phyloP scores from a whole-genome alignment of 2,888 invertebrate species.

The Cerceris ruficornis region DNA sequence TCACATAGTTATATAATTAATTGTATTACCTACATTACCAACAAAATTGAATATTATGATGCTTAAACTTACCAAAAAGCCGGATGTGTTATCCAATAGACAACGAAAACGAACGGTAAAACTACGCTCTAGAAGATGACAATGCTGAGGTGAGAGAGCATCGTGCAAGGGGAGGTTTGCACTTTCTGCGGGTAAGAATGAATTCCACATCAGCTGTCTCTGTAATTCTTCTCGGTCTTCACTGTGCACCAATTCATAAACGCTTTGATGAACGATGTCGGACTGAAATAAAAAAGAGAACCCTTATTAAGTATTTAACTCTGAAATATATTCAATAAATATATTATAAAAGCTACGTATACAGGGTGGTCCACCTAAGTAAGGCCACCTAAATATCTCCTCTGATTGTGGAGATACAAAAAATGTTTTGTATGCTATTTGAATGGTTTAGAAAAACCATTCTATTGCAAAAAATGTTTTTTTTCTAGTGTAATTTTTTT shows the following conservation, averaged over 20 bases:
- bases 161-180: slow-evolving; percentile 92
- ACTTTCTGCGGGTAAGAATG: slow-evolving; percentile 92
- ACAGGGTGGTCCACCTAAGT: too few relatives aligned
- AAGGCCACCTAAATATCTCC: too few relatives aligned
- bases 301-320: neutral
- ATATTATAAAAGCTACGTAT: too few relatives aligned
- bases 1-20: too few relatives aligned
- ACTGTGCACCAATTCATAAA: slow-evolving; percentile 99
- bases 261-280: slow-evolving; percentile 99
- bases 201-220: slow-evolving; percentile 96
- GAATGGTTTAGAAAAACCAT: too few relatives aligned
- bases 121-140: slow-evolving; percentile 95
- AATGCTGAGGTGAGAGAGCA: slow-evolving; percentile 93
- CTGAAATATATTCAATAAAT: too few relatives aligned
- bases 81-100: slow-evolving; percentile 99
- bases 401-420: too few relatives aligned
- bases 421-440: too few relatives aligned
- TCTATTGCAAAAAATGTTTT: too few relatives aligned
- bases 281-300: slow-evolving; percentile 88
- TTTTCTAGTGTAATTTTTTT: too few relatives aligned
- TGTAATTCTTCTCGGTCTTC: slow-evolving; percentile 99
- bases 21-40: neutral
- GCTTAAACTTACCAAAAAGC: slow-evolving; percentile 92
- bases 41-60: neutral
- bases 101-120: slow-evolving; percentile 99